Percentiles rank a stretch among this genome's conserved stretches.
Evolutionary conservation across 2,113 vertebrate species (phyloP).

Genomic region (Onychostruthus taczanowskii): DNA sequence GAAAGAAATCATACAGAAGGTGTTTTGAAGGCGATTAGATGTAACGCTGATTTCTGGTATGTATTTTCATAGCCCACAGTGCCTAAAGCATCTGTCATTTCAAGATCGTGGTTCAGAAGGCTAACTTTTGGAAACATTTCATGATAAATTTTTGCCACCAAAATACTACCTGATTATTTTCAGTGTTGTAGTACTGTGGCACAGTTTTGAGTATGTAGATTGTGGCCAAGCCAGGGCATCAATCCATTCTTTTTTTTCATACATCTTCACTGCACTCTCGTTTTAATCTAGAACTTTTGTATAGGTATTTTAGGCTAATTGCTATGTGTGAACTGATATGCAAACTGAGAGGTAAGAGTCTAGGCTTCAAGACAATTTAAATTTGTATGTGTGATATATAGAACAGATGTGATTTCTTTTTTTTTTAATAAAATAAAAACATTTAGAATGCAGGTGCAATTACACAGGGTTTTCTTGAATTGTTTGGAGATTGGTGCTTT

Average conservation of each 20-base stretch:
- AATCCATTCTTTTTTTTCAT: not conserved
- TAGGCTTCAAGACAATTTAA: not conserved
- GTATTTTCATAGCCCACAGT: not conserved
- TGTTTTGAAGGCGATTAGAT: not conserved
- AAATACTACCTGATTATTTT: not conserved
- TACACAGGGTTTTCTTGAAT: not conserved
- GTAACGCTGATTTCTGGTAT: not conserved
- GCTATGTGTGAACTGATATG: not conserved
- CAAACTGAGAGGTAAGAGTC: not conserved
- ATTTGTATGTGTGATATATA: not conserved
- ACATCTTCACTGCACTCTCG: not conserved
- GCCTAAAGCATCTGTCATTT: not conserved
- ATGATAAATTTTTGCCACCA: not conserved
- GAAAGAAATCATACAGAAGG: not conserved
- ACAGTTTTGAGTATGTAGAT: not conserved
- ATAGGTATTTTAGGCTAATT: not conserved
- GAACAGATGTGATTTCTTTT: not conserved
- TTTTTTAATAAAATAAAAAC: not conserved
- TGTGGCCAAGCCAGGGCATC: not conserved
- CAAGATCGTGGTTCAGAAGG: not conserved
- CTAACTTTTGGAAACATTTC: not conserved
- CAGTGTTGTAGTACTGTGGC: not conserved
- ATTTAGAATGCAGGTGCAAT: not conserved
- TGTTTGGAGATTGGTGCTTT: not conserved
- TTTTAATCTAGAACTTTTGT: not conserved